phyloP scores from a whole-genome alignment of 2,888 invertebrate genomes.

The Halictus quadricinctus region DNA sequence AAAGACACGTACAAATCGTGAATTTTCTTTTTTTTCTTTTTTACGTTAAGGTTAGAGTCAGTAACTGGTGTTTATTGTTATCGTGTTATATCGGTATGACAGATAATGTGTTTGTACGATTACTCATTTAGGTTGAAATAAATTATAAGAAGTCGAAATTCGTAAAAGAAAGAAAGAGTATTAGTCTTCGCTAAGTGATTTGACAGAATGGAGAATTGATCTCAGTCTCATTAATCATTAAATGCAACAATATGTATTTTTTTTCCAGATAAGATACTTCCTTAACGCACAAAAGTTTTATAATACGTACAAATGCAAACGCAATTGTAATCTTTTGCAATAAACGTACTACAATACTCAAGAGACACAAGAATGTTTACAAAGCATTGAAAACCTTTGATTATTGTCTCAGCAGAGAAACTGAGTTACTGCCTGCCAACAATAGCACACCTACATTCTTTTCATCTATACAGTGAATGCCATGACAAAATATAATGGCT shows the following conservation, averaged over 20 bases:
- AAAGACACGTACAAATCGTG: conserved; percentile 15
- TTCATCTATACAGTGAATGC: conserved; percentile 58
- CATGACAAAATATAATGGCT: conserved; percentile 67
- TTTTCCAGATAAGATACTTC: conserved; percentile 67
- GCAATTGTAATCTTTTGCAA: conserved; percentile 58
- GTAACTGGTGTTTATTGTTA: conserved; percentile 15
- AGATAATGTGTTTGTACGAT: conserved; percentile 15
- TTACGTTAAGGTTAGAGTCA: conserved; percentile 44
- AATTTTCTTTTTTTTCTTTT: conserved; percentile 13
- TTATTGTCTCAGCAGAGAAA: conserved; percentile 66
- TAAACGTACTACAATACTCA: conserved; percentile 68
- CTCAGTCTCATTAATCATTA: conserved; percentile 6
- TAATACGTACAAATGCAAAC: conserved; percentile 54
- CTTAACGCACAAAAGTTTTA: conserved; percentile 58
- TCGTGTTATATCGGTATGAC: conserved; percentile 18
- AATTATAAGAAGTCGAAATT: not conserved
- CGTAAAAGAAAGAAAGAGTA: not conserved
- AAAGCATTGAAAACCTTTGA: conserved; percentile 63
- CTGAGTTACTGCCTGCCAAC: conserved; percentile 70
- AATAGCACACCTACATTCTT: conserved; percentile 69
- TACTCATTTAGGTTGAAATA: not conserved
- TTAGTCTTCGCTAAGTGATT: conserved; percentile 3
- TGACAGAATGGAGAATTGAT: not conserved
- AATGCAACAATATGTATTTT: conserved; percentile 29
- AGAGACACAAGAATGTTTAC: conserved; percentile 58